Base-by-base conservation (phyloP, 2,797 vertebrate species). In the Toxotes lorentzi region DNA sequence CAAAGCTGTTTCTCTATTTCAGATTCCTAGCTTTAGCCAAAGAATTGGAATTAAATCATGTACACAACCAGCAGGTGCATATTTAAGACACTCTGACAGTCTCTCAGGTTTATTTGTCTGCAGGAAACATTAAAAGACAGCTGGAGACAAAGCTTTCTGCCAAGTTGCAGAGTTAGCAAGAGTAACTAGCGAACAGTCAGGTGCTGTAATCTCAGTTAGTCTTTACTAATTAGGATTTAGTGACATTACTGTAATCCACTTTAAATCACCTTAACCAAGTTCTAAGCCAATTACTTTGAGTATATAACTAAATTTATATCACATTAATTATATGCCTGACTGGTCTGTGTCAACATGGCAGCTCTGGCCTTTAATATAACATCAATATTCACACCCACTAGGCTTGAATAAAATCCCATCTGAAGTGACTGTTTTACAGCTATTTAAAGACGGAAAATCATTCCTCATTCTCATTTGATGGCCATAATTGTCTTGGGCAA, bases 311-410 rank as follows among this genome's bases (percentile, higher is more conserved):
- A 77, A 84, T 57, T 50, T 71, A 68, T 65, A 68, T 34, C 50
- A 51, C 73, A 71, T 86, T 80, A 83, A 86, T 88, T 81, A 85
- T 80, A 72, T 66, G 35, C 41, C 79, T 73, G 62, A 68, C 66
- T 79, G 60, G 64, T 75, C 59, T 75, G 60, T 74, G 70, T 83
- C 68, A 79, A 83, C 67, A 81, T 24, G 65, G 79, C 70, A 27
- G 79, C 51, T 4, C 34, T 62, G 62, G 70, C 57, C 82, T 76
- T 86, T 70, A 74, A 73, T 34, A 57, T 21, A n/a, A 45, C 86
- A 88, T 89, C 81, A 85, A 84, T 80, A 90, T 86, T 92, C 83
- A 82, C 70, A 86, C 41, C 59, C 64, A 54, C 65, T 43, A 59
- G 60, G 58, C 45, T 56, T 53, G 35, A 73, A 76, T 69, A 71